A percentile compares a stretch with the other conserved stretches of the same genome.
Conservation (phyloP, 2,113 vertebrate genomes). For the Albula goreensis region DNA sequence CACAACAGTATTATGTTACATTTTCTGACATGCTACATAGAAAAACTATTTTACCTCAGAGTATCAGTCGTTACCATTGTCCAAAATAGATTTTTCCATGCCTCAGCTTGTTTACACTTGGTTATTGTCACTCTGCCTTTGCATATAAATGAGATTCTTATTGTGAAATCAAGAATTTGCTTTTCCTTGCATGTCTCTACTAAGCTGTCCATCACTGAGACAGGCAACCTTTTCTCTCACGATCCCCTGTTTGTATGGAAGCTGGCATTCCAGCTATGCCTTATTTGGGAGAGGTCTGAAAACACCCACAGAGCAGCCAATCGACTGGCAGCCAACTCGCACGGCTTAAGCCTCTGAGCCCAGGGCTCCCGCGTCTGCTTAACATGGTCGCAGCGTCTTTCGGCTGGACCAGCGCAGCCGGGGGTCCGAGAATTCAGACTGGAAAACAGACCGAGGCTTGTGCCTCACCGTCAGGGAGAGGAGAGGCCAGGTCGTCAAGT, state of each 20-base stretch:
- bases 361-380: slow-evolving; percentile 30
- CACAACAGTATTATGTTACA: not conserved
- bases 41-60: not conserved
- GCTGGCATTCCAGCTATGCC: slow-evolving; percentile 71
- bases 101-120: slow-evolving; percentile 36
- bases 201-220: slow-evolving; percentile 58
- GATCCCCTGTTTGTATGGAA: slow-evolving; percentile 57
- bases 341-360: slow-evolving; percentile 39
- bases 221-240: slow-evolving; percentile 53
- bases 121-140: slow-evolving; percentile 37
- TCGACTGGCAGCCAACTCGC: slow-evolving; percentile 47
- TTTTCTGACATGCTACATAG: not conserved
- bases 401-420: not conserved
- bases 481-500: not conserved
- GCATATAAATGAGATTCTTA: slow-evolving; percentile 59
- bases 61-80: not conserved
- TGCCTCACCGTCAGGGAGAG: not conserved
- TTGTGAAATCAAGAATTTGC: slow-evolving; percentile 56
- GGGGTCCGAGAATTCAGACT: not conserved
- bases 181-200: slow-evolving; percentile 53
- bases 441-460: not conserved
- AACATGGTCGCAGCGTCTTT: slow-evolving; percentile 32
- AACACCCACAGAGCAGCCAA: slow-evolving; percentile 52
- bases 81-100: slow-evolving; percentile 8
- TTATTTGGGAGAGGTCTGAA: slow-evolving; percentile 52